Conservation (phyloP, 2,797 vertebrate genomes). For the Rhincodon typus region DNA sequence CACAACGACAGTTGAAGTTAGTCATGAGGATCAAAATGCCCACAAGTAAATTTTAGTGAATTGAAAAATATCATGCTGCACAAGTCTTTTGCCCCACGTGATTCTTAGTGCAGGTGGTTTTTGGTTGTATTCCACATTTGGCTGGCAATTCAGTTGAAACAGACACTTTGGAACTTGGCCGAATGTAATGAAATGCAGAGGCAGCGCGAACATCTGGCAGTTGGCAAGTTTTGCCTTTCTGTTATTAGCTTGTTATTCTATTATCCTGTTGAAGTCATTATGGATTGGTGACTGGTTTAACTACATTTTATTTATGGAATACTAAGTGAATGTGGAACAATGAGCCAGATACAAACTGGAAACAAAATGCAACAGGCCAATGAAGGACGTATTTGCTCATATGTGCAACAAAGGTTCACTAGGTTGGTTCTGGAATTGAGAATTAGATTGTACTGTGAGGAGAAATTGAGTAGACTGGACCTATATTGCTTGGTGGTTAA, state of each 20-base stretch:
- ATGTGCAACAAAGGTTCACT: too few relatives aligned
- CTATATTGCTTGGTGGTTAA: too few relatives aligned
- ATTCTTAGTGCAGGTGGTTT: constrained; percentile 40
- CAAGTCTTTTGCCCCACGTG: constrained; percentile 41
- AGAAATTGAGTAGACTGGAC: too few relatives aligned
- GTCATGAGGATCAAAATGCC: constrained; percentile 38
- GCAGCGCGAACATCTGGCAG: neutral
- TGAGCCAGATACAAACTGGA: too few relatives aligned
- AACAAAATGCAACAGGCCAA: too few relatives aligned
- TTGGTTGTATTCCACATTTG: neutral
- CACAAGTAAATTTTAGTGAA: neutral
- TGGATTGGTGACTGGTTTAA: neutral
- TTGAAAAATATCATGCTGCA: constrained; percentile 45
- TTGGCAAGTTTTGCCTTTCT: neutral
- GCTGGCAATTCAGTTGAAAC: neutral
- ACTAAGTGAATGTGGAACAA: neutral
- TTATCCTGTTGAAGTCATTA: neutral
- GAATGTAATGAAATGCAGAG: neutral
- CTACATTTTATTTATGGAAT: neutral
- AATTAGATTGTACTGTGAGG: too few relatives aligned
- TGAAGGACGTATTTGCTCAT: too few relatives aligned
- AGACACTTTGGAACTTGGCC: neutral
- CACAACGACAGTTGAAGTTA: constrained; percentile 44
- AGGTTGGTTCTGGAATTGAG: too few relatives aligned
- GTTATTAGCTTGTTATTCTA: neutral